Evolutionary conservation across 2,888 invertebrate species (phyloP).

Genomic region (Protophormia terraenovae): DNA sequence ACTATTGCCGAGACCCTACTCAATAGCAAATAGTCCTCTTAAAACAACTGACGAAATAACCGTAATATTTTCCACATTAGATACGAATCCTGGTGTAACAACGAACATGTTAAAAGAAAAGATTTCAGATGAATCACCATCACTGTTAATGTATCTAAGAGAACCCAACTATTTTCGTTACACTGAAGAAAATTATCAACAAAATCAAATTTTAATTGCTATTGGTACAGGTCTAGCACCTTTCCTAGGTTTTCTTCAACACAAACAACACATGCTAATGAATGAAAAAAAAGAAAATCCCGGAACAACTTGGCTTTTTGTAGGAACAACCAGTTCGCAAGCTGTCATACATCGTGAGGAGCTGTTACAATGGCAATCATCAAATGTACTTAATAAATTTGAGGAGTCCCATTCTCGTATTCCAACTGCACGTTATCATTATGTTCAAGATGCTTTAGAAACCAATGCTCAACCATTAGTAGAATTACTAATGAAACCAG

Average conservation of each 20-base stretch:
- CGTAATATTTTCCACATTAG: constrained; percentile 87
- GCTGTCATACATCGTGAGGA: constrained; percentile 84
- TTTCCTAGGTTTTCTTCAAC: constrained; percentile 87
- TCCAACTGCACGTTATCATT: constrained; percentile 82
- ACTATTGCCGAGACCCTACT: constrained; percentile 90
- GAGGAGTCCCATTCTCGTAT: constrained; percentile 86
- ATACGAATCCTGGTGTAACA: constrained; percentile 85
- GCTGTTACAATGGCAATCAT: constrained; percentile 82
- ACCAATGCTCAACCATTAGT: constrained; percentile 83
- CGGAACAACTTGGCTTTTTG: constrained; percentile 85
- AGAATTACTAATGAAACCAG: constrained; percentile 82
- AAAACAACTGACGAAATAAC: constrained; percentile 82
- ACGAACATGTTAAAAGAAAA: constrained; percentile 82
- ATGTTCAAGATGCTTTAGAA: constrained; percentile 86
- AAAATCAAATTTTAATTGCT: constrained; percentile 87
- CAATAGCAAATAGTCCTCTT: constrained; percentile 86
- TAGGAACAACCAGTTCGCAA: constrained; percentile 84
- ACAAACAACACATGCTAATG: constrained; percentile 80
- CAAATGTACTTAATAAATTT: constrained; percentile 84
- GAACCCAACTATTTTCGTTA: constrained; percentile 75
- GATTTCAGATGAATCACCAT: not conserved
- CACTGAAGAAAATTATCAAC: constrained; percentile 80
- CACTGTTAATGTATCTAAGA: constrained; percentile 75
- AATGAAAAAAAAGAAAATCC: constrained; percentile 62
- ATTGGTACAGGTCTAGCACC: constrained; percentile 93